phyloP scores from a whole-genome alignment of 2,797 vertebrate species.

The Mormyrus proboscirostris region DNA sequence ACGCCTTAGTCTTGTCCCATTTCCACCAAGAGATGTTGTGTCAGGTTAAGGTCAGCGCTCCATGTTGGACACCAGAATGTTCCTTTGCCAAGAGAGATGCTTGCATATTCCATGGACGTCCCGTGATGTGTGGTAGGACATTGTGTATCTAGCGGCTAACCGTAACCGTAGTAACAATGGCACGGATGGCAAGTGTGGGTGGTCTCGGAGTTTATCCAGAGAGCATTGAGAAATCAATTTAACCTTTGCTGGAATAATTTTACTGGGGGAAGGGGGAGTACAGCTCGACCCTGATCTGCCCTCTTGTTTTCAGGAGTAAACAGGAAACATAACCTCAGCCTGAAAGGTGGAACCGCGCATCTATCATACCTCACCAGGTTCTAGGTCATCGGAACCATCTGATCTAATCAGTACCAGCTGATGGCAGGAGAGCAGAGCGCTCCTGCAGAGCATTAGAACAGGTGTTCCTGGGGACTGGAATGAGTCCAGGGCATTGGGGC shows the following conservation, averaged over 20 bases:
- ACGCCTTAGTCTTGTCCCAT: not conserved
- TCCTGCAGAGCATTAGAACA: constrained; percentile 50
- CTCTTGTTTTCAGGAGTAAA: constrained; percentile 64
- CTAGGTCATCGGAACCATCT: constrained; percentile 61
- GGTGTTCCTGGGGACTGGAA: not conserved
- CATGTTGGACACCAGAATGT: not conserved
- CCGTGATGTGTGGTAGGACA: not conserved
- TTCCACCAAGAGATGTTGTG: not conserved
- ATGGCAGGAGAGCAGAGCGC: constrained; percentile 56
- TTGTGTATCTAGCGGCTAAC: not conserved
- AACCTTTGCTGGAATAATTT: not conserved
- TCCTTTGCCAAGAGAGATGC: not conserved
- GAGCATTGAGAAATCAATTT: not conserved
- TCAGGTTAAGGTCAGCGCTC: not conserved
- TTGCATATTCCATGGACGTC: not conserved
- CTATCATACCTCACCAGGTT: constrained; percentile 57
- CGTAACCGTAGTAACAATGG: not conserved
- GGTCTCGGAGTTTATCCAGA: not conserved
- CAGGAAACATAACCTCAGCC: constrained; percentile 57
- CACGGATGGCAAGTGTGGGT: not conserved
- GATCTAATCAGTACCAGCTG: constrained; percentile 66
- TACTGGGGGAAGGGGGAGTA: not conserved
- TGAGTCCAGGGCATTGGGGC: not conserved
- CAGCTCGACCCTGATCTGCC: constrained; percentile 60
- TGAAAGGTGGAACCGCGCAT: constrained; percentile 62